These are phyloP conservation scores for Sebastes oblongus DNA, from an alignment of 2,797 vertebrate genomes.

Conservation along the genomic window DNA sequence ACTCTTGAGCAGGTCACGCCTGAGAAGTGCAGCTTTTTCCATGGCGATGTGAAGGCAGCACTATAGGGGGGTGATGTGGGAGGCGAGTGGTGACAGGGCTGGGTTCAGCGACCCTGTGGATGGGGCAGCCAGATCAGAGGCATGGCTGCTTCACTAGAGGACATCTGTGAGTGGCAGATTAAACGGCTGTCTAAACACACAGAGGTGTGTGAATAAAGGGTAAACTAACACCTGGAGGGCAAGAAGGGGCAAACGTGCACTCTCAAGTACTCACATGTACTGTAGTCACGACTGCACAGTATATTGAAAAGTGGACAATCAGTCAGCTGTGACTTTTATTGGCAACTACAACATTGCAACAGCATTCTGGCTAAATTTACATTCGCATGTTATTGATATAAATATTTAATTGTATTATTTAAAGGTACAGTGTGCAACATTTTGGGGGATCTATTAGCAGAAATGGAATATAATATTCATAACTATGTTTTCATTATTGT, in stretches of 20 bases:
- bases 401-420: background rate
- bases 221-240: constrained; percentile 56
- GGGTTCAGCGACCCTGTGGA: constrained; percentile 62
- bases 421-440: too few relatives aligned
- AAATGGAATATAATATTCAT: too few relatives aligned
- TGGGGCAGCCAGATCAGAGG: constrained; percentile 77
- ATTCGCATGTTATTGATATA: background rate
- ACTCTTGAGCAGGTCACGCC: constrained; percentile 78
- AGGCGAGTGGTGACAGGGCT: constrained; percentile 83
- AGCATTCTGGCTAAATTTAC: background rate
- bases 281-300: background rate
- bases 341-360: background rate
- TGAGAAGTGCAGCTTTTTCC: constrained; percentile 79
- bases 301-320: background rate
- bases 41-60: constrained; percentile 66
- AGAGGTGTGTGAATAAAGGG: constrained; percentile 71
- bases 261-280: constrained; percentile 24
- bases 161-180: constrained; percentile 77
- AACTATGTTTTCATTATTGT: too few relatives aligned
- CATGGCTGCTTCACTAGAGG: constrained; percentile 69
- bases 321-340: constrained; percentile 1
- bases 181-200: constrained; percentile 73
- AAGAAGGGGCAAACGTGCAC: constrained; percentile 30
- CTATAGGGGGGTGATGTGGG: constrained; percentile 70
- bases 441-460: too few relatives aligned